Evolutionary conservation across 37 sponge, comb jelly and placozoan species (phyloP), one percentile per base, ranked within the genome.

Genomic region (Spongilla lacustris): DNA sequence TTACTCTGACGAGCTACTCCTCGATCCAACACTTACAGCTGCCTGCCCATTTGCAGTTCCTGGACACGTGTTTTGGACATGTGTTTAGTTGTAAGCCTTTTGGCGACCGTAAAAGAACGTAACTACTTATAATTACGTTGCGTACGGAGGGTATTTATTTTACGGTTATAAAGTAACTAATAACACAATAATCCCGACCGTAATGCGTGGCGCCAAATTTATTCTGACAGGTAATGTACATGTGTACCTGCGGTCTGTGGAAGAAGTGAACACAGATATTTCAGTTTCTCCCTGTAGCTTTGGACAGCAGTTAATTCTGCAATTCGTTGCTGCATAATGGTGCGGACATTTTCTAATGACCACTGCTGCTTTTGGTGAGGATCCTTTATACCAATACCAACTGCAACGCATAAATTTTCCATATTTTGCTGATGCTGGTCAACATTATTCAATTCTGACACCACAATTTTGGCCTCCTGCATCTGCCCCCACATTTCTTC

Each of bases 381-480:
- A 2, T 68, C 32, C 48, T 38, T 38, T 25, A 41, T 70, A 69
- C 34, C 36, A 26, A 67, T 23, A 41, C n/a, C 68, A 8, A 34
- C 73, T 25, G 91, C 83, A n/a, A 9, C 12, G 77, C 79, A 86
- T 26, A 91, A 67, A 24, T 68, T 69, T 33, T 82, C 31, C 76
- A 91, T 77, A 32, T 91, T 85, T 24, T 76, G 36, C 17, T 66
- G 1, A 71, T 58, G 46, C 5, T 35, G 23, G 14, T 50, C 12
- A 69, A 91, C 81, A 31, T 32, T 66, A 19, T 78, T 0, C 27
- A 86, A 50, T 29, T 91, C 87, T 3, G 36, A 41, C 12, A 91
- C 31, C n/a, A 29, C 37, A 69, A 91, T 78, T 26, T 81, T 72
- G 31, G 79, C 79, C 3, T 13, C 49, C 2, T 19, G 24, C 30